phyloP scores from a whole-genome alignment of 2,888 invertebrate species.

The Tuberolachnus salignus region DNA sequence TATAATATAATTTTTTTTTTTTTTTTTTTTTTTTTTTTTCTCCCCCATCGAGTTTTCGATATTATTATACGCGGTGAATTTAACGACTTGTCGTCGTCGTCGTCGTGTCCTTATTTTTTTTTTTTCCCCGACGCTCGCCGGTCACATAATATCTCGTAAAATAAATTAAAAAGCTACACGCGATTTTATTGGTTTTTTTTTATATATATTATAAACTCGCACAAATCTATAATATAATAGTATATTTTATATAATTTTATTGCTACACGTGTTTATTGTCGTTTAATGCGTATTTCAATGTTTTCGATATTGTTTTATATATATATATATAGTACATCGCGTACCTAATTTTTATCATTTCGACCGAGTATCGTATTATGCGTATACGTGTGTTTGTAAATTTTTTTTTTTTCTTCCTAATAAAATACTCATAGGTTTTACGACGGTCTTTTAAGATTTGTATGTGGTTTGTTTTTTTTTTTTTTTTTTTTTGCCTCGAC shows the following conservation, averaged over 20 bases:
- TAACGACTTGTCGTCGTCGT: constrained; percentile 46
- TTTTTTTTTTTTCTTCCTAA: constrained; percentile 22
- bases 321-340: background rate
- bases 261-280: constrained; percentile 52
- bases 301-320: constrained; percentile 16
- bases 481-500: background rate
- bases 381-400: background rate
- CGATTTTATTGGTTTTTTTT: constrained; percentile 40
- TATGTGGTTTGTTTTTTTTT: background rate
- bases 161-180: constrained; percentile 52
- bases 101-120: constrained; percentile 15
- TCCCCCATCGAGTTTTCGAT: constrained; percentile 25
- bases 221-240: constrained; percentile 35
- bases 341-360: constrained; percentile 41
- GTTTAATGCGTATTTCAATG: constrained; percentile 50
- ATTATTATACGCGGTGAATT: constrained; percentile 7
- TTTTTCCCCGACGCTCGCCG: background rate
- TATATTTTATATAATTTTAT: constrained; percentile 48
- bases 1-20: background rate
- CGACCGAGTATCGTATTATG: background rate
- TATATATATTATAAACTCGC: background rate
- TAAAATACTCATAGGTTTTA: constrained; percentile 41
- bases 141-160: constrained; percentile 39
- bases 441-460: constrained; percentile 23
- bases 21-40: constrained; percentile 7